A percentile compares a stretch with the other conserved stretches of the same genome.
phyloP scores from a whole-genome alignment of 2,113 vertebrate species.

The Morone saxatilis region DNA sequence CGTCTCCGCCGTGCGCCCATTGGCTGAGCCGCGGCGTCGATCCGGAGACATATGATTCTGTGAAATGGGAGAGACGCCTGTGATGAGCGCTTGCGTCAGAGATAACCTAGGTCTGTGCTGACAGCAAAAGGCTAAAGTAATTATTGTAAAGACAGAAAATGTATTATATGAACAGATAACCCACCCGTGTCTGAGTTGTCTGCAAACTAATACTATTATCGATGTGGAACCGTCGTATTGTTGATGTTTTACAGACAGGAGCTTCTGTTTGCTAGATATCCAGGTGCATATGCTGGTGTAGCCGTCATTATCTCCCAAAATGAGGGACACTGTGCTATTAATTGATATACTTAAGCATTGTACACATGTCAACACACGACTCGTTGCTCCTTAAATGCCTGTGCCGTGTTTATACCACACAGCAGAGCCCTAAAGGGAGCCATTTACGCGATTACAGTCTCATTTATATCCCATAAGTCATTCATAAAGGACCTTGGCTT shows the following conservation, averaged over 20 bases:
- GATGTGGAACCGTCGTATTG: background rate
- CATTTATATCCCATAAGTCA: background rate
- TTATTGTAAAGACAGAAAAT: slow-evolving; percentile 36
- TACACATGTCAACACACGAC: background rate
- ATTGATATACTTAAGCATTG: background rate
- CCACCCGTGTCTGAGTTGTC: background rate
- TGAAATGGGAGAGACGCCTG: slow-evolving; percentile 73
- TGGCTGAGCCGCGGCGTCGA: slow-evolving; percentile 56
- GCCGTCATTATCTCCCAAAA: background rate
- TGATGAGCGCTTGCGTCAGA: slow-evolving; percentile 82
- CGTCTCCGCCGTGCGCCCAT: slow-evolving; percentile 14
- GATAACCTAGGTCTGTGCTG: slow-evolving; percentile 77
- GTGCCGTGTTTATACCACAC: background rate
- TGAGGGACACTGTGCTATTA: background rate
- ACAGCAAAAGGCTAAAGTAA: slow-evolving; percentile 65
- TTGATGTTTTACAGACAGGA: background rate
- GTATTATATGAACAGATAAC: slow-evolving; percentile 7
- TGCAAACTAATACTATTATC: background rate
- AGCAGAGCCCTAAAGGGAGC: background rate
- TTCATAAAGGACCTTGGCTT: background rate
- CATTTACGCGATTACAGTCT: background rate
- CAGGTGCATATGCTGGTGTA: background rate
- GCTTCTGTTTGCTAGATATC: background rate
- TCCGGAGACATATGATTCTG: slow-evolving; percentile 56
- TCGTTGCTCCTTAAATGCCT: background rate